phyloP scores from a whole-genome alignment of 1,140 invertebrate genomes.

The Trinorchestia longiramus region DNA sequence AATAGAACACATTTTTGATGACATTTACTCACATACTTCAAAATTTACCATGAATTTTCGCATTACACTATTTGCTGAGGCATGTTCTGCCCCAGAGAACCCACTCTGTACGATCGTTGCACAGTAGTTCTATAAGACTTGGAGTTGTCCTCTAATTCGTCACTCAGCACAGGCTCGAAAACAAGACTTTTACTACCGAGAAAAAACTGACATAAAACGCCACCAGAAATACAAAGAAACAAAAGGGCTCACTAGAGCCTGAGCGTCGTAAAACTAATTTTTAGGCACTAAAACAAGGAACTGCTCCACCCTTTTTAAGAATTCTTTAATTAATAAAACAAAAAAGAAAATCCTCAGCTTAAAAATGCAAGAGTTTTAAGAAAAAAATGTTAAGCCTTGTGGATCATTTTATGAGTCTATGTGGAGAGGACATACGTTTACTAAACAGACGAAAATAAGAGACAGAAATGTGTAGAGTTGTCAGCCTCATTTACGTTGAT shows the following conservation, averaged over 20 bases:
- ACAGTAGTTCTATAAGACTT: background rate
- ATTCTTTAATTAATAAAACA: constrained; percentile 10
- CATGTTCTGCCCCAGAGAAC: background rate
- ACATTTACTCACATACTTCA: too few species aligned
- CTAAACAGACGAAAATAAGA: background rate
- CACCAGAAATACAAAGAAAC: constrained; percentile 11
- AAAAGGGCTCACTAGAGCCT: background rate
- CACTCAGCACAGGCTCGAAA: background rate
- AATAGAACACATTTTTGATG: too few species aligned
- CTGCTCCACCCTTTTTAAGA: constrained; percentile 17
- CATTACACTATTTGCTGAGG: too few species aligned
- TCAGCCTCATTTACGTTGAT: background rate
- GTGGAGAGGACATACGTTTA: background rate
- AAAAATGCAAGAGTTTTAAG: background rate
- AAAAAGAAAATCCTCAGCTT: background rate
- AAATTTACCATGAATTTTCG: too few species aligned
- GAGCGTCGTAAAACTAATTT: constrained; percentile 41
- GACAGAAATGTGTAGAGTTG: background rate
- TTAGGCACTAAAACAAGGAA: background rate
- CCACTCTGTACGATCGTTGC: background rate
- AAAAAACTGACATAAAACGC: background rate
- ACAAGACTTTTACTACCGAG: background rate
- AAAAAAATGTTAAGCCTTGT: background rate
- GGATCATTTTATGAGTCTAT: background rate
- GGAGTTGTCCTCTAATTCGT: background rate